phyloP scores from a whole-genome alignment of 2,888 invertebrate species.

The Zelleria hepariella region DNA sequence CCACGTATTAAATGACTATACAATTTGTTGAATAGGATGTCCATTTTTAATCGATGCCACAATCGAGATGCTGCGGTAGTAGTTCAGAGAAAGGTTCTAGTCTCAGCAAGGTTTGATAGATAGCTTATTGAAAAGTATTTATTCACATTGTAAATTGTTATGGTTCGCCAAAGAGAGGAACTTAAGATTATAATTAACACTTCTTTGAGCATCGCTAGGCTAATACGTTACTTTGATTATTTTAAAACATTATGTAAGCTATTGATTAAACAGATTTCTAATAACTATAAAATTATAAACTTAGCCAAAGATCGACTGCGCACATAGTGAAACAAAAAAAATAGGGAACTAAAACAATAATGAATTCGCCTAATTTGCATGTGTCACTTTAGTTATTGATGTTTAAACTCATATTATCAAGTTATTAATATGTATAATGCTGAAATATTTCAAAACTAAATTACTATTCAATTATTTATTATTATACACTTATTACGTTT shows the following conservation, averaged over 20 bases:
- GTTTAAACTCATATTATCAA: constrained; percentile 52
- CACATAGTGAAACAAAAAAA: constrained; percentile 27
- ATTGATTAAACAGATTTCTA: constrained; percentile 13
- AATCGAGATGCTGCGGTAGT: constrained; percentile 11
- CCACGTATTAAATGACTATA: not conserved
- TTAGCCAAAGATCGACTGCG: constrained; percentile 36
- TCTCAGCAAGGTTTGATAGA: constrained; percentile 37
- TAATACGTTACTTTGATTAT: constrained; percentile 38
- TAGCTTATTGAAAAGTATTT: constrained; percentile 39
- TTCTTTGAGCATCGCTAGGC: constrained; percentile 52
- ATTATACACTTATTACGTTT: constrained; percentile 74
- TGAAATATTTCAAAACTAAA: constrained; percentile 69
- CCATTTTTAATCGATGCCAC: not conserved
- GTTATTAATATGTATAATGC: constrained; percentile 65
- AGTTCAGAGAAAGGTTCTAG: constrained; percentile 6
- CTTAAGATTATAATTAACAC: constrained; percentile 53
- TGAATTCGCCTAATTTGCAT: constrained; percentile 64
- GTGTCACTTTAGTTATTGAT: constrained; percentile 47
- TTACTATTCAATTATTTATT: constrained; percentile 72
- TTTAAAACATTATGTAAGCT: constrained; percentile 17
- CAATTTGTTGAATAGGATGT: not conserved
- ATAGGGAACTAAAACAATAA: constrained; percentile 63
- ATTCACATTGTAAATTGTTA: constrained; percentile 58
- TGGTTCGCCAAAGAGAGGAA: constrained; percentile 65
- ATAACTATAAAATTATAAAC: constrained; percentile 20